Evolutionary conservation across 1,140 invertebrate species (phyloP).

Genomic region (Atta texana): DNA sequence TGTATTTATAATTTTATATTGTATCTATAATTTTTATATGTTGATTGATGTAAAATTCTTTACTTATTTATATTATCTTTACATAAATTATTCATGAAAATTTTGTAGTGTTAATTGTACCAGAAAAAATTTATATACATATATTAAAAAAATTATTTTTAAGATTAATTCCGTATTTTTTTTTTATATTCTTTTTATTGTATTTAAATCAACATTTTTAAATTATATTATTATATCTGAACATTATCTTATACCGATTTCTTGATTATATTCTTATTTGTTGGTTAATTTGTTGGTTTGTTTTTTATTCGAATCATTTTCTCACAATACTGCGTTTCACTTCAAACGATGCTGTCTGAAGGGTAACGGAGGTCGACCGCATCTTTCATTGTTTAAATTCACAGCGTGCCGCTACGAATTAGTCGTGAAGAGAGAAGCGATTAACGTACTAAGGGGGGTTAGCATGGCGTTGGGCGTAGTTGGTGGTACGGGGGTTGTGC

Average conservation of each 20-base stretch:
- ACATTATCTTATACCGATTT: neutral
- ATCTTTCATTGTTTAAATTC: slow-evolving; percentile 81
- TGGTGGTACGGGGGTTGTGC: slow-evolving; percentile 77
- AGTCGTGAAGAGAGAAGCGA: slow-evolving; percentile 80
- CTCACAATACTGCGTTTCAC: neutral
- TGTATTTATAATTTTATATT: neutral
- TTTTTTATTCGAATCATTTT: neutral
- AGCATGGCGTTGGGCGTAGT: slow-evolving; percentile 68
- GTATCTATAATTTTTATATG: neutral
- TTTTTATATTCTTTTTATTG: neutral
- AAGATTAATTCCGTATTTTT: neutral
- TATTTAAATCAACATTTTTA: neutral
- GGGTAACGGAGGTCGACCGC: slow-evolving; percentile 72
- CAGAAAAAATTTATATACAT: neutral
- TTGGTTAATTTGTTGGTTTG: neutral
- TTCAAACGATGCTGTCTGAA: neutral
- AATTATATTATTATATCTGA: neutral
- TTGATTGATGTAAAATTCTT: neutral
- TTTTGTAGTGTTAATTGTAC: neutral
- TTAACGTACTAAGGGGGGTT: slow-evolving; percentile 76
- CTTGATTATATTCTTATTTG: neutral
- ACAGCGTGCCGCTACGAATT: slow-evolving; percentile 80
- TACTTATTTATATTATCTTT: neutral
- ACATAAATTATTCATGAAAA: neutral
- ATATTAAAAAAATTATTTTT: neutral